Conservation (phyloP, 2,888 invertebrate genomes). For the Rapana venosa region DNA sequence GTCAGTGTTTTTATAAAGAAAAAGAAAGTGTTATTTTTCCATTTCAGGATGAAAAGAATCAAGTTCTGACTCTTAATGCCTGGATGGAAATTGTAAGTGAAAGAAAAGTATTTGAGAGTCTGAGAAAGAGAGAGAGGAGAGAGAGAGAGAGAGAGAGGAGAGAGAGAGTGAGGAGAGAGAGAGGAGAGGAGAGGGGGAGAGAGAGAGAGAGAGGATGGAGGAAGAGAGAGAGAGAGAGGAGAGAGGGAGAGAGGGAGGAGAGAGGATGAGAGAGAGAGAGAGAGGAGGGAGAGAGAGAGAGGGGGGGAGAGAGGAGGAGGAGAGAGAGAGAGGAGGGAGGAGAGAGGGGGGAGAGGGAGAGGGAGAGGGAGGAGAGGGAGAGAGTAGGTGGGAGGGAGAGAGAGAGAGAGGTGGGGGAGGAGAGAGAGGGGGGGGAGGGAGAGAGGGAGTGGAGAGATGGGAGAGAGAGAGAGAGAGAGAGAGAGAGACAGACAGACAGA, state of each 20-base stretch:
- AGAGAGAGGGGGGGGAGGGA: too few species aligned
- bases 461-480: not conserved
- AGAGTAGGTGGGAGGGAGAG: not conserved
- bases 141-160: not conserved
- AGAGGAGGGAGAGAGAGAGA: not conserved
- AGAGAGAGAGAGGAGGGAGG: not conserved
- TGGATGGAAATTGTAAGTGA: not conserved
- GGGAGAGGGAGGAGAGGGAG: not conserved
- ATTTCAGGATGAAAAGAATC: too few species aligned
- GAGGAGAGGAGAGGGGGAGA: constrained; percentile 58
- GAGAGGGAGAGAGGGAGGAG: too few species aligned
- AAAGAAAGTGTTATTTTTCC: too few species aligned
- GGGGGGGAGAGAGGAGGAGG: not conserved
- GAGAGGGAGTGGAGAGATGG: too few species aligned
- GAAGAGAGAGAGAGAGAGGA: not conserved
- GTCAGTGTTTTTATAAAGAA: too few species aligned
- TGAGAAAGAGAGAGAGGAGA: not conserved
- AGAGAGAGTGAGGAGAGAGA: too few species aligned
- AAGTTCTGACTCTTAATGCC: too few species aligned
- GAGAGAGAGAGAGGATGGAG: not conserved
- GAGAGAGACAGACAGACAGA: not conserved
- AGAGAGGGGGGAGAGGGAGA: not conserved
- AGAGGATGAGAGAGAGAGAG: not conserved
- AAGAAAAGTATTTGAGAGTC: not conserved
- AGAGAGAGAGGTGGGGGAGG: too few species aligned